Evolutionary conservation across 2,797 vertebrate species (phyloP).

Genomic region (Notamacropus eugenii): DNA sequence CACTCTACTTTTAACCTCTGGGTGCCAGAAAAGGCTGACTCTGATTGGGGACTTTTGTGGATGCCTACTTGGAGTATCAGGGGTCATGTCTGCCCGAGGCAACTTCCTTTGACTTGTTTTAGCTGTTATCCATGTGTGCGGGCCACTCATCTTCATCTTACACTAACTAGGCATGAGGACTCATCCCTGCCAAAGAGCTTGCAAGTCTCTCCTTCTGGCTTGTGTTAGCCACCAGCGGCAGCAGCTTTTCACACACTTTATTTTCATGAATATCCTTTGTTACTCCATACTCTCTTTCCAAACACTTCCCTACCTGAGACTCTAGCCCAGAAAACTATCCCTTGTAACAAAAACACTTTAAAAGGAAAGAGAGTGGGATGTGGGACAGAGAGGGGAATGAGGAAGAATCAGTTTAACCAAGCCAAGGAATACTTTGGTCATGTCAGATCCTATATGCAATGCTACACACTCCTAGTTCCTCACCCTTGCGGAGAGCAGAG

Average conservation of each 20-base stretch:
- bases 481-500: neutral
- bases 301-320: neutral
- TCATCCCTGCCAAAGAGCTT: neutral
- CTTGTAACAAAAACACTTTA: neutral
- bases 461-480: neutral
- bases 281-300: neutral
- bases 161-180: neutral
- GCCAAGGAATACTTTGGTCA: neutral
- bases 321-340: neutral
- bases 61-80: neutral
- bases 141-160: neutral
- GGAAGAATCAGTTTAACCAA: rapidly evolving
- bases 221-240: neutral
- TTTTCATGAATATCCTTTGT: neutral
- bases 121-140: neutral
- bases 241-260: neutral
- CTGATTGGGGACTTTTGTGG: neutral
- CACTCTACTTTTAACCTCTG: neutral
- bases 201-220: neutral
- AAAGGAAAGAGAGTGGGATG: neutral
- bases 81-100: neutral
- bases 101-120: neutral
- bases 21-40: neutral
- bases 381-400: rapidly evolving
- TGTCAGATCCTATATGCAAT: neutral